A percentile compares a stretch with the other conserved stretches of the same genome.
phyloP scores from a whole-genome alignment of 2,797 vertebrate genomes.

The Zenarchopterus dispar region DNA sequence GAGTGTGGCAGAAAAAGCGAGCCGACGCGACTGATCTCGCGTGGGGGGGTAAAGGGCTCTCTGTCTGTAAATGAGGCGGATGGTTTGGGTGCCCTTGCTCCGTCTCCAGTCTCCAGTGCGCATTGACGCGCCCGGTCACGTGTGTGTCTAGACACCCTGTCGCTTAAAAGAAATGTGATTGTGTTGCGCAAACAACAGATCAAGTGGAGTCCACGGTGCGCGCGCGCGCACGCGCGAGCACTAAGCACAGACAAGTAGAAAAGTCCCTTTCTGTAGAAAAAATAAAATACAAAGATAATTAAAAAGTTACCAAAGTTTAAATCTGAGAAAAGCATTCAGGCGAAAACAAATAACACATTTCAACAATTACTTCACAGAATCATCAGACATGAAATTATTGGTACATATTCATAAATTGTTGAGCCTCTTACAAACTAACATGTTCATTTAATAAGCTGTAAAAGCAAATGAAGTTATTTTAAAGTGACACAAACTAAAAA shows the following conservation, averaged over 20 bases:
- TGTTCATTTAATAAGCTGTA: no score
- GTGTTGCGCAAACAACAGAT: slow-evolving; percentile 95
- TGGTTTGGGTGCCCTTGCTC: slow-evolving; percentile 80
- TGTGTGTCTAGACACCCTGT: slow-evolving; percentile 98
- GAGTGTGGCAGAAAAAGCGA: slow-evolving; percentile 46
- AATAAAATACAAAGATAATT: background rate
- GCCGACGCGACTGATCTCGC: slow-evolving; percentile 68
- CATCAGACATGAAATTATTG: no score
- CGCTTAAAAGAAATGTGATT: slow-evolving; percentile 93
- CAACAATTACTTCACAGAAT: no score
- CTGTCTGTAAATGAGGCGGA: slow-evolving; percentile 75
- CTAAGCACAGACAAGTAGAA: background rate
- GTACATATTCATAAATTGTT: no score
- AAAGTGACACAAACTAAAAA: no score
- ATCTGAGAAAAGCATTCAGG: no score
- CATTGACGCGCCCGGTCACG: slow-evolving; percentile 92
- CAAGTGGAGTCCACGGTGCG: slow-evolving; percentile 83
- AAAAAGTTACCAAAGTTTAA: background rate
- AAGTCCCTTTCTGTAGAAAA: background rate
- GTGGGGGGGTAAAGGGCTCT: slow-evolving; percentile 46
- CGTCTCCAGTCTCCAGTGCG: slow-evolving; percentile 84
- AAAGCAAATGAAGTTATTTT: no score
- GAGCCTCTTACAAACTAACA: no score
- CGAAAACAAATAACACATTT: no score
- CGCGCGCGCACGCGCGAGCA: slow-evolving; percentile 14